Evolutionary conservation across 2,797 vertebrate species (phyloP), one percentile per base, ranked within the genome.

Genomic region (Acomys russatus): DNA sequence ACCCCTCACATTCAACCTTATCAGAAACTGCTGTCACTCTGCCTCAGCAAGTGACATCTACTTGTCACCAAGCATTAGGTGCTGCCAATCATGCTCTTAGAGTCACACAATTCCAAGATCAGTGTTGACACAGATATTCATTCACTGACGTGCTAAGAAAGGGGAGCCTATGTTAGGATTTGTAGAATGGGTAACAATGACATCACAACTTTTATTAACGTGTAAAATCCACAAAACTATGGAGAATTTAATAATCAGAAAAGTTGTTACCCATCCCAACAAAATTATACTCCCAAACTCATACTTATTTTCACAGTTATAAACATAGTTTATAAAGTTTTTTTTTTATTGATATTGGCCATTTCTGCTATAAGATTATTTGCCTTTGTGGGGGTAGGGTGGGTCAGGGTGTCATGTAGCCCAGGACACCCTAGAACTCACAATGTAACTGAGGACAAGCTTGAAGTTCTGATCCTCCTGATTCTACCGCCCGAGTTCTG

Each of bases 291-390:
- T 15, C 82, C 61, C 22, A 88, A 71, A 88, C 18, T n/a, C 14
- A 66, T 44, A 92, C 64, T 71, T 92, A 54, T 61, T 93, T 94
- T 95, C 35, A 94, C 28, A 92, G 35, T 80, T 94, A 87, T 70
- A 76, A 93, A 63, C 56, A 78, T 2, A 86, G 23, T 0, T 59
- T 14, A 91, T 12, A 74, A 12, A 54, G 17, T 56, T 25, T 35
- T 35, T 56, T 25, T 35, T 35, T 51, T 44, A 70, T 68, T 2
- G 3, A 68, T n/a, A 33, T 10, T 56, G 66, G 4, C 84, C 9
- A 94, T 80, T 78, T 92, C 25, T 92, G 82, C 82, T 22, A 44
- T 66, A 93, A 76, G 14, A 64, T 70, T 10, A 84, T 64, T 70
- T 93, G 44, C 33, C 44, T n/a, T 85, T 77, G n/a, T 7, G 15